Percentiles rank a stretch among this genome's conserved stretches.
Conservation (phyloP, 2,888 invertebrate species). For the Agrypnus murinus region DNA sequence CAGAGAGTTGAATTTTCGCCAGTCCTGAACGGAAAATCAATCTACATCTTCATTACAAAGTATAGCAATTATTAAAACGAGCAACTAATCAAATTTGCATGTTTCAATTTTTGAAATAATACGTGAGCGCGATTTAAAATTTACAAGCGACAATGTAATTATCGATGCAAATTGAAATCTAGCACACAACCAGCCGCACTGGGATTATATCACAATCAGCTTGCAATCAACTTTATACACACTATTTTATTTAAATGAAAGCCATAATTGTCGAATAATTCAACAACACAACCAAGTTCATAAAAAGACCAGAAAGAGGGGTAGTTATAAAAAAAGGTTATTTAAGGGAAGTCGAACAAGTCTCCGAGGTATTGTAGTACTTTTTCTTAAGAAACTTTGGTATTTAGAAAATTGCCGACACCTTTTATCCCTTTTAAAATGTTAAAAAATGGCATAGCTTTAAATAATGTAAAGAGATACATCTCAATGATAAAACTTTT, state of each 20-base stretch:
- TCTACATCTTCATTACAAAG: slow-evolving; percentile 36
- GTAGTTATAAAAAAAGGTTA: no score
- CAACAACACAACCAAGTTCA: background rate
- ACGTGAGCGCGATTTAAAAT: slow-evolving; percentile 48
- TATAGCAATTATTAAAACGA: slow-evolving; percentile 39
- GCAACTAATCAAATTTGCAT: slow-evolving; percentile 41
- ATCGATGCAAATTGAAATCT: slow-evolving; percentile 55
- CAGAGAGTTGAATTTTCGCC: background rate
- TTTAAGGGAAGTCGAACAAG: no score
- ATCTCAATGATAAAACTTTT: slow-evolving; percentile 1
- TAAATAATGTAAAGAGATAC: slow-evolving; percentile 9
- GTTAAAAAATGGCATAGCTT: background rate
- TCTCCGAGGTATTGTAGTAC: background rate
- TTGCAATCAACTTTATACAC: slow-evolving; percentile 24
- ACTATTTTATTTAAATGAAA: slow-evolving; percentile 27
- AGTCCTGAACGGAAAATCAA: slow-evolving; percentile 15
- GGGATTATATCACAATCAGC: slow-evolving; percentile 32
- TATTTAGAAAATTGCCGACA: slow-evolving; percentile 15
- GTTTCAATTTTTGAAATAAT: slow-evolving; percentile 42
- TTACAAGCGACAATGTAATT: slow-evolving; percentile 54
- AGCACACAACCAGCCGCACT: slow-evolving; percentile 31
- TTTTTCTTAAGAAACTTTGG: background rate
- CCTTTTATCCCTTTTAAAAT: slow-evolving; percentile 9
- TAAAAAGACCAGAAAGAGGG: no score
- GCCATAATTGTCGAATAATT: slow-evolving; percentile 1